Conservation (phyloP, 2,113 vertebrate genomes). For the Ammodytes marinus region DNA sequence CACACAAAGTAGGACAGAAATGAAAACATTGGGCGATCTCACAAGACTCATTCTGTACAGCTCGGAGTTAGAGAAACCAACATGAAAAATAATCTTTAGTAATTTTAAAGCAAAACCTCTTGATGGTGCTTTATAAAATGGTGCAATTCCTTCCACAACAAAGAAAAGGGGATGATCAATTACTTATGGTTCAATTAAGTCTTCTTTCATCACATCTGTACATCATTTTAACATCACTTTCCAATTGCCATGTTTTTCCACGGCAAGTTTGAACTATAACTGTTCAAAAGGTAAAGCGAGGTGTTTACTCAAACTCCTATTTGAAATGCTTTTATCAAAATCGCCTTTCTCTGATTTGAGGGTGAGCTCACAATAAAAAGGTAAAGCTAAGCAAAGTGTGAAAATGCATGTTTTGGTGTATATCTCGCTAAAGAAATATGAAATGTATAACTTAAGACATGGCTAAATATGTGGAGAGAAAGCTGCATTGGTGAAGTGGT, state of each 20-base stretch:
- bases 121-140: background rate
- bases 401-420: background rate
- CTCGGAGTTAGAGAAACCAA: background rate
- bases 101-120: background rate
- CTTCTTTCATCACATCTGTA: background rate
- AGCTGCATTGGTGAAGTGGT: too few relatives aligned
- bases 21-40: slow-evolving; percentile 17
- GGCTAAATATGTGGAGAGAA: too few relatives aligned
- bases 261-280: background rate
- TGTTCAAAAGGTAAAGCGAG: background rate
- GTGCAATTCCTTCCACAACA: background rate
- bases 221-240: background rate
- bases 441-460: too few relatives aligned
- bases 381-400: background rate
- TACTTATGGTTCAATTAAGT: background rate
- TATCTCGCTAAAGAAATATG: background rate
- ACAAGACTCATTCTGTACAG: slow-evolving; percentile 12
- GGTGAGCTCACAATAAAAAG: background rate
- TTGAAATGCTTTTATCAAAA: background rate
- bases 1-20: slow-evolving; percentile 5
- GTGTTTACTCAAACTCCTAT: background rate
- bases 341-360: background rate
- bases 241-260: background rate
- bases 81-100: background rate
- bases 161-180: slow-evolving; percentile 1